phyloP scores from a whole-genome alignment of 1,140 invertebrate species.

The Caerostris extrusa region DNA sequence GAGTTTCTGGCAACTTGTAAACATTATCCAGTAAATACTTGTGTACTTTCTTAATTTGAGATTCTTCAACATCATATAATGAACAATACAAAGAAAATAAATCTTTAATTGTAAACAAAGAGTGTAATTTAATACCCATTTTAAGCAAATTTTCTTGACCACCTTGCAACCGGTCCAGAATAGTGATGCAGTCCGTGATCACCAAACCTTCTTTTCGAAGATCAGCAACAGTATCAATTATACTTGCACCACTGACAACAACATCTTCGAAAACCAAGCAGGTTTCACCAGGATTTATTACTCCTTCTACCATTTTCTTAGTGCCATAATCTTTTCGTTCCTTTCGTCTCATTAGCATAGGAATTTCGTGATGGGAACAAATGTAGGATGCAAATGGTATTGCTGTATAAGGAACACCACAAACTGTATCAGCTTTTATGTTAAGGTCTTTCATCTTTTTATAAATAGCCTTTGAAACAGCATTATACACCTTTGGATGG shows the following conservation, averaged over 20 bases:
- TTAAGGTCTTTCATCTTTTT: conserved; percentile 28
- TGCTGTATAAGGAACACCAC: conserved; percentile 98
- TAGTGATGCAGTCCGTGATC: conserved; percentile 90
- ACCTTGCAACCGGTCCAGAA: conserved; percentile 97
- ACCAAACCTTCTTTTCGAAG: conserved; percentile 88
- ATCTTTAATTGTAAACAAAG: conserved; percentile 53
- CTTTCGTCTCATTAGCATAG: conserved; percentile 87
- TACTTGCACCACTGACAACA: conserved; percentile 95
- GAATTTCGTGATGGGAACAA: conserved; percentile 81
- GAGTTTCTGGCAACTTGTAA: background rate
- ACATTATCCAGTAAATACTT: background rate
- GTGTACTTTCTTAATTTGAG: background rate
- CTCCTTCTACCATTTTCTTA: conserved; percentile 97
- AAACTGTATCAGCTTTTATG: conserved; percentile 86
- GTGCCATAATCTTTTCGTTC: conserved; percentile 96
- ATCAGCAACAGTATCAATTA: conserved; percentile 91
- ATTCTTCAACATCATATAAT: background rate
- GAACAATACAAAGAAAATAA: conserved; percentile 26
- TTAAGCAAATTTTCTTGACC: conserved; percentile 88
- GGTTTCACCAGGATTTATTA: conserved; percentile 88
- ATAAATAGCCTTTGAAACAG: conserved; percentile 84
- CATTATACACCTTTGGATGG: conserved; percentile 84
- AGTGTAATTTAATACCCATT: conserved; percentile 88
- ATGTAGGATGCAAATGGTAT: conserved; percentile 94
- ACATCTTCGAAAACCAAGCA: conserved; percentile 97